Evolutionary conservation across 1,140 invertebrate genomes (phyloP).

Genomic region (Mamestra configurata): DNA sequence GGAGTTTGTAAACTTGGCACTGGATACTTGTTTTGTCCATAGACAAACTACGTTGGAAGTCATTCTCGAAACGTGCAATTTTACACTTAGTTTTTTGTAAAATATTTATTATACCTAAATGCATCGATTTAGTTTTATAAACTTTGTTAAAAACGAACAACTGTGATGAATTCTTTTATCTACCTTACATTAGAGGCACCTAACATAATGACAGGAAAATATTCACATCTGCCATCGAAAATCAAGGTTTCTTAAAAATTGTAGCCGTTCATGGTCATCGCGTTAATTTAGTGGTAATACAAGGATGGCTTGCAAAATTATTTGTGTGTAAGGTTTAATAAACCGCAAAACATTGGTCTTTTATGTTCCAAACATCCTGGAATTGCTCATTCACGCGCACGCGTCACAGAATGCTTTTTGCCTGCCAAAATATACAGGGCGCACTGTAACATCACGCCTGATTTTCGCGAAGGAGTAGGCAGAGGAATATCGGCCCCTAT

Average conservation of each 20-base stretch:
- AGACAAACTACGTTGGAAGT: conserved; percentile 4
- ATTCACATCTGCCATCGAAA: background rate
- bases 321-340: background rate
- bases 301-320: conserved; percentile 1
- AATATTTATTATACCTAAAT: too few species aligned
- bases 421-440: too few species aligned
- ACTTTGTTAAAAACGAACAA: too few species aligned
- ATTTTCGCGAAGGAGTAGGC: too few species aligned
- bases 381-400: background rate
- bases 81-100: background rate
- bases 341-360: background rate
- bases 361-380: background rate
- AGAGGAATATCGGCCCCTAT: too few species aligned
- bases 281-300: conserved; percentile 25
- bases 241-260: conserved; percentile 13
- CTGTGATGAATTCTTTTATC: too few species aligned
- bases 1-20: conserved; percentile 2
- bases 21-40: background rate
- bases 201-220: conserved; percentile 14
- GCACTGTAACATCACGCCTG: too few species aligned
- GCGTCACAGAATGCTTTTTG: too few species aligned
- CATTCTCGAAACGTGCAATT: conserved; percentile 11
- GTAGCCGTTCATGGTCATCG: conserved; percentile 26
- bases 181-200: too few species aligned
- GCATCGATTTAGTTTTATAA: too few species aligned